phyloP scores from a whole-genome alignment of 2,797 vertebrate genomes.

The Tapera naevia region DNA sequence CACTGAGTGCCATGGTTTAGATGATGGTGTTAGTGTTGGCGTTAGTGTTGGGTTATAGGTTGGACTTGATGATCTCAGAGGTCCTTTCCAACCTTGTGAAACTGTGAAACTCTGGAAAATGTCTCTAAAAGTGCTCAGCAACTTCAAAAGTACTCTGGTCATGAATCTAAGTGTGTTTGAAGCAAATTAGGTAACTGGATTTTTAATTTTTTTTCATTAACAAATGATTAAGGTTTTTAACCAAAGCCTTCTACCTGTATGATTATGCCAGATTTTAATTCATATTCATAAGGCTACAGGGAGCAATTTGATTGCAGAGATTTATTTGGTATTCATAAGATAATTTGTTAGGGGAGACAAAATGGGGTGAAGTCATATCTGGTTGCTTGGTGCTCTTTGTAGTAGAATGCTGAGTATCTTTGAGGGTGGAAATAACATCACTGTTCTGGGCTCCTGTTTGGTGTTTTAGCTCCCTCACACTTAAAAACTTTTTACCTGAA shows the following conservation, averaged over 20 bases:
- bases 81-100: too few relatives aligned
- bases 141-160: background rate
- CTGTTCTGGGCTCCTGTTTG: background rate
- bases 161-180: background rate
- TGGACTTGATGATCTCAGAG: too few relatives aligned
- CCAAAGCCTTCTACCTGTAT: background rate
- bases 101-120: background rate
- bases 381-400: background rate
- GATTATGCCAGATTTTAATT: background rate
- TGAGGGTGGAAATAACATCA: background rate
- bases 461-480: background rate
- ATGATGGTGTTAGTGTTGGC: too few relatives aligned
- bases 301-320: background rate
- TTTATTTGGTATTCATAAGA: background rate
- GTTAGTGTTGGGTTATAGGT: too few relatives aligned
- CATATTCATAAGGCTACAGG: background rate
- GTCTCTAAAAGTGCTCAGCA: background rate
- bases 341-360: background rate
- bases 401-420: background rate
- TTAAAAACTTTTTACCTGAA: background rate
- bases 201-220: background rate
- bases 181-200: background rate
- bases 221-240: background rate
- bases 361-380: background rate
- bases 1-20: too few relatives aligned